Evolutionary conservation across 2,113 vertebrate species (phyloP).

Genomic region (Tyrannus savana): DNA sequence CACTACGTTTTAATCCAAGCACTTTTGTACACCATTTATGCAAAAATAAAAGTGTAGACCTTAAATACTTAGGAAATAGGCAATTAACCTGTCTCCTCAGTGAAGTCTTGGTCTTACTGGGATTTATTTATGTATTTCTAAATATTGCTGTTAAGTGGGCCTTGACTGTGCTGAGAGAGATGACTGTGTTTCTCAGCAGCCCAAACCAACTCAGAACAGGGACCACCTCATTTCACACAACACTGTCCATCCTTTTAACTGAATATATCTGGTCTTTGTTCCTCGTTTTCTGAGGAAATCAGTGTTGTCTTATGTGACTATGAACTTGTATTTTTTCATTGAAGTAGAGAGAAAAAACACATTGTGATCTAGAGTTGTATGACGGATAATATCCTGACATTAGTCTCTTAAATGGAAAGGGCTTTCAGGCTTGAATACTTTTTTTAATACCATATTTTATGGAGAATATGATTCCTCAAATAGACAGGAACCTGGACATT

Average conservation of each 20-base stretch:
- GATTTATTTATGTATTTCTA: background rate
- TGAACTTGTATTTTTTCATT: background rate
- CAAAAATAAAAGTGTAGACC: background rate
- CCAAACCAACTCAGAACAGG: background rate
- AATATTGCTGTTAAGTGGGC: background rate
- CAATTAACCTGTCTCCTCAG: background rate
- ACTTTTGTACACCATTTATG: background rate
- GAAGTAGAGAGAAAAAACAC: background rate
- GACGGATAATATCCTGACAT: background rate
- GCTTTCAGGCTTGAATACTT: background rate
- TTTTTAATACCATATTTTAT: conserved; percentile 1
- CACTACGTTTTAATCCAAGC: background rate
- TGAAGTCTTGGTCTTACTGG: background rate
- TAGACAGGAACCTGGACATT: background rate
- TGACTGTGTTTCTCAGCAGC: background rate
- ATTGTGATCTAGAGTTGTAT: background rate
- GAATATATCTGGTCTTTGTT: background rate
- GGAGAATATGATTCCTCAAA: background rate
- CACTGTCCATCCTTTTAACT: background rate
- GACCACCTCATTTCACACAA: conserved; percentile 32
- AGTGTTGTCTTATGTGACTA: background rate
- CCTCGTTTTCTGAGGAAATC: background rate
- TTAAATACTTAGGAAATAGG: background rate
- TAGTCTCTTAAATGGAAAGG: background rate
- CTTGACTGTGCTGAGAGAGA: background rate